Conservation (phyloP, 2,797 vertebrate genomes). For the Odontamblyopus rebecca region DNA sequence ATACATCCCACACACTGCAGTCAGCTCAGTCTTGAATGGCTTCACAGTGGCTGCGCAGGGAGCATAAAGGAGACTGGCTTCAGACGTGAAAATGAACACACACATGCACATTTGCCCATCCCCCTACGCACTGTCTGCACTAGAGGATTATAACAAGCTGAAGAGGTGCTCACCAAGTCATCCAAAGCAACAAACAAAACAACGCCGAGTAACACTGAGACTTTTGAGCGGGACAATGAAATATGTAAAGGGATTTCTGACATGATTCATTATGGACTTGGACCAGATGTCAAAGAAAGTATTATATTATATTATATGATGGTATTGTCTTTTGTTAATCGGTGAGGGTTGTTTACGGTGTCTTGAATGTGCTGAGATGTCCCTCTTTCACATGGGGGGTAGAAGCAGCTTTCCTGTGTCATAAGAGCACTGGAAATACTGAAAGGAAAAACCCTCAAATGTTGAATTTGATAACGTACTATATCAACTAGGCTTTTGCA, state of each 20-base stretch:
- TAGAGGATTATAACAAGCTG: conserved; percentile 4
- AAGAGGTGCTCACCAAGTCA: conserved; percentile 6
- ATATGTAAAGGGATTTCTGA: background rate
- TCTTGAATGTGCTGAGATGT: background rate
- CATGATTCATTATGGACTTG: background rate
- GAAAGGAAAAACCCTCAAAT: background rate
- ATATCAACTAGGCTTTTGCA: no score
- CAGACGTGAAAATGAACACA: conserved; percentile 21
- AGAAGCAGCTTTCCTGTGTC: background rate
- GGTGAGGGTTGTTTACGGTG: background rate
- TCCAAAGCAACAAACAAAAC: conserved; percentile 2
- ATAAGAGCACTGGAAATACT: background rate
- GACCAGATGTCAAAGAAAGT: background rate
- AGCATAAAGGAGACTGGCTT: conserved; percentile 15
- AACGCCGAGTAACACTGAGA: background rate
- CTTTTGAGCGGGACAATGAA: background rate
- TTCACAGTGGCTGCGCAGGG: conserved; percentile 1
- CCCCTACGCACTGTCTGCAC: conserved; percentile 13
- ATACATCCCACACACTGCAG: background rate
- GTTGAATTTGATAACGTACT: background rate
- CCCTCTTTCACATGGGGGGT: background rate
- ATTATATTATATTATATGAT: no score
- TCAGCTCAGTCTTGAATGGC: conserved; percentile 3
- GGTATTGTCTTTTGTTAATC: conserved; percentile 2
- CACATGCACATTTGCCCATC: conserved; percentile 16